A percentile compares a stretch with the other conserved stretches of the same genome.
Evolutionary conservation across 1,140 invertebrate genomes (phyloP).

Genomic region (Calliphora vicina): DNA sequence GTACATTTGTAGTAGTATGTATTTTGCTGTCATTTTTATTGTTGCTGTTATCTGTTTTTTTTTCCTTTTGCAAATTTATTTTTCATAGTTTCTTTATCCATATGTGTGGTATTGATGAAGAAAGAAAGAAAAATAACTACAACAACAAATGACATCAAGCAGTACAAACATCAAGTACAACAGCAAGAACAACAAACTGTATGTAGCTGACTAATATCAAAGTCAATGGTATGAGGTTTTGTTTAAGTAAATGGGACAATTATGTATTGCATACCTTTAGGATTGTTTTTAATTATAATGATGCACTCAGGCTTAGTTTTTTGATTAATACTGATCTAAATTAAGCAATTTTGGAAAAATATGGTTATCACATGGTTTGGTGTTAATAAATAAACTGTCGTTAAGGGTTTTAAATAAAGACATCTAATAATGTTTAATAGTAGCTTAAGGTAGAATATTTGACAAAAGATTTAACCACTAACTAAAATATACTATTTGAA

Average conservation of each 20-base stretch:
- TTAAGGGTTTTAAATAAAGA: too few relatives aligned
- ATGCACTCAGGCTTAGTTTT: too few relatives aligned
- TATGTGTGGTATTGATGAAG: not conserved
- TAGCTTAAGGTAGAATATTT: too few relatives aligned
- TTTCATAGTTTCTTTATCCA: constrained; percentile 25
- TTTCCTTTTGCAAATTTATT: not conserved
- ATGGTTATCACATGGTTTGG: too few relatives aligned
- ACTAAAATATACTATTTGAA: too few relatives aligned
- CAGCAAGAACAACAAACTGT: constrained; percentile 1
- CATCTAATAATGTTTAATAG: too few relatives aligned
- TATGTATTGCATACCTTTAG: not conserved
- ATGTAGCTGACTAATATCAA: constrained; percentile 8
- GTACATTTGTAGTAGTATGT: too few relatives aligned
- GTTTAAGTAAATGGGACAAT: not conserved
- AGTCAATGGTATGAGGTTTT: not conserved
- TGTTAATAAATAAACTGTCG: too few relatives aligned
- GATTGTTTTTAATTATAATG: too few relatives aligned
- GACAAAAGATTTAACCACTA: too few relatives aligned
- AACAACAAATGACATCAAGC: not conserved
- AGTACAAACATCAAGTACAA: not conserved
- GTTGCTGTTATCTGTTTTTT: not conserved
- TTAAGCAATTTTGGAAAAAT: too few relatives aligned
- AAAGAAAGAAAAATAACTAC: not conserved
- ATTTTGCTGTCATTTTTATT: not conserved
- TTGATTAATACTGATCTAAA: too few relatives aligned